Evolutionary conservation across 1,140 invertebrate genomes (phyloP), one percentile per base, ranked within the genome.

Genomic region (Drosophila pruinosa): DNA sequence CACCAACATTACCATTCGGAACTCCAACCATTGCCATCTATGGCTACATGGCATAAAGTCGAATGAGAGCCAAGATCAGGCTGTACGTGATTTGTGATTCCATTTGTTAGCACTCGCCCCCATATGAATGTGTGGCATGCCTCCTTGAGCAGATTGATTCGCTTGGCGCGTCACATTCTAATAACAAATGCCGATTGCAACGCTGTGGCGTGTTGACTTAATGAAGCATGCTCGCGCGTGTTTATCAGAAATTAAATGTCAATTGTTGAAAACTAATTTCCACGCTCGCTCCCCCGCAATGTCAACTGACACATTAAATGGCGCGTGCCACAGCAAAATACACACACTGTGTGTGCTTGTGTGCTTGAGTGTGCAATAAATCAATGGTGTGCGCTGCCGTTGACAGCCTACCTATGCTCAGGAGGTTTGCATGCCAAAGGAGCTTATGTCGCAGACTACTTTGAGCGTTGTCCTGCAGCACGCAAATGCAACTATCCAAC

Each of bases 211-310:
- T 79, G 85, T 89, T 89, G 83, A 89, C 79, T 89, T 89, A 89
- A 89, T 89, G 83, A 89, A 89, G 79, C 76, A 54, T 69, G 70
- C 59, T 38, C 64, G 81, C 81, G 75, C 83, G 79, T 89, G 85
- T 80, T 89, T 89, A 89, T 89, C 85, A 89, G 72, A 89, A 89
- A 89, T 89, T 89, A 89, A 89, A 89, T 89, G 83, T 83, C 83
- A 89, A 89, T 89, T 89, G 85, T 88, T 89, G 76, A 80, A 85
- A 85, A 85, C 81, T 86, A 85, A 85, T 85, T 85, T 85, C 64
- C 64, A 71, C 64, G 64, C 72, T 28, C 67, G 41, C 34, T 57
- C 19, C 45, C 54, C 19, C 22, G 26, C 26, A 7, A 10, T 15
- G 26, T 41, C n/a, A 3, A 22, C 50, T 34, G 43, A 57, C 68